Percentiles rank a stretch among this genome's conserved stretches.
These are phyloP conservation scores for Diarsia mendica DNA, from an alignment of 2,888 invertebrate species.

Conservation along the genomic window DNA sequence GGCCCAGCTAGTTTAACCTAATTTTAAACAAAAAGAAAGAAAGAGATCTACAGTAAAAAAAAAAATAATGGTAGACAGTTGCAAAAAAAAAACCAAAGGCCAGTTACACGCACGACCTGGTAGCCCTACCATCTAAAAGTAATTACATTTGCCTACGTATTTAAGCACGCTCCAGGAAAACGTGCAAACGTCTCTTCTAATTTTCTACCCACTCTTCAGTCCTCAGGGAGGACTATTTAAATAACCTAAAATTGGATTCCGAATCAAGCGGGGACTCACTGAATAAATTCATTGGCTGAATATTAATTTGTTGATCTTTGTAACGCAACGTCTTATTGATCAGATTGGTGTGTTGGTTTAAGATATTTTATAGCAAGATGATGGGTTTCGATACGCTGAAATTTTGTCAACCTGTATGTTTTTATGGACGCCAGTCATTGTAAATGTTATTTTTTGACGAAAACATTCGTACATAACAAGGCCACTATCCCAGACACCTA, in stretches of 20 bases:
- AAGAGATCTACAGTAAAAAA: neutral
- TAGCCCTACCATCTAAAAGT: slow-evolving; percentile 74
- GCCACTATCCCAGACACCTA: neutral
- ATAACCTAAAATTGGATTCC: slow-evolving; percentile 85
- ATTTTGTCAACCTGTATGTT: neutral
- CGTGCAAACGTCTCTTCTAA: slow-evolving; percentile 81
- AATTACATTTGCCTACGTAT: slow-evolving; percentile 85
- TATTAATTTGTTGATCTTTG: slow-evolving; percentile 72
- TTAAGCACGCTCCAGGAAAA: slow-evolving; percentile 78
- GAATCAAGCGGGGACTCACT: slow-evolving; percentile 71
- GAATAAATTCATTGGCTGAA: slow-evolving; percentile 70
- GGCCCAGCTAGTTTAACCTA: neutral
- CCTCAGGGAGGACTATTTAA: slow-evolving; percentile 76
- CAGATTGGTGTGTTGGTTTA: slow-evolving; percentile 41
- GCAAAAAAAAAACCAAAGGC: neutral
- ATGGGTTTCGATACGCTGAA: neutral
- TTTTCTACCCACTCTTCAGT: slow-evolving; percentile 70
- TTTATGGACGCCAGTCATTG: neutral
- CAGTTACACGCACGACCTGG: slow-evolving; percentile 32
- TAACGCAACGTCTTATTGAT: slow-evolving; percentile 61
- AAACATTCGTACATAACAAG: neutral
- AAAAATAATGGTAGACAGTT: too few species aligned
- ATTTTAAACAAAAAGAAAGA: neutral
- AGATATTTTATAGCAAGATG: too few species aligned
- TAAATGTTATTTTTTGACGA: neutral